Evolutionary conservation across 2,888 invertebrate species (phyloP), one percentile per base, ranked within the genome.

Genomic region (Rhagophthalmus giganteus): DNA sequence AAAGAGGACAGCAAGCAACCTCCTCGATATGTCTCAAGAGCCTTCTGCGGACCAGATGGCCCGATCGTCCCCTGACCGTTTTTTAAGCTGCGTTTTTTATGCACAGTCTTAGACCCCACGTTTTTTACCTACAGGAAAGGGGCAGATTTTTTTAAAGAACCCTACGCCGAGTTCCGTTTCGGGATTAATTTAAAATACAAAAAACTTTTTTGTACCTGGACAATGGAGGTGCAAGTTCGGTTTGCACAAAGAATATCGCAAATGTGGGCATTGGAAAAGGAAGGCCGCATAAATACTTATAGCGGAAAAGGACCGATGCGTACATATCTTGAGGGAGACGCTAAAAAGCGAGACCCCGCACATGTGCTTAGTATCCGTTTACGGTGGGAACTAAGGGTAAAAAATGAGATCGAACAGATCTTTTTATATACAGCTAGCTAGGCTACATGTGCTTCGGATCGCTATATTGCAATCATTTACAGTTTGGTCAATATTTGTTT

Each of bases 71-170:
- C 73, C 73, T 73, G 74, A 71, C 74, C 73, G 73, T 73, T 74
- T 74, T 74, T 74, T 74, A 74, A 74, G 72, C 74, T 62, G 63
- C 54, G 58, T 72, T 73, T 74, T 74, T 74, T 73, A 74, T 73
- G 71, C 71, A 66, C 66, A 32, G 50, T 42, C 54, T 51, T 44
- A 49, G 44, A 39, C 44, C 46, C 66, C 63, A 61, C 60, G 48
- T 54, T 63, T 65, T 71, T 69, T 70, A 53, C 55, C 55, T 59
- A 70, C 71, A 71, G 73, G 73, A 74, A 74, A 74, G 73, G 74
- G 75, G 75, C 73, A 74, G 74, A 73, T 74, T 74, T 74, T n/a
- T 74, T 73, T 74, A 68, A 72, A 72, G 72, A 73, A 74, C 74
- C 72, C 73, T 72, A 73, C 69, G 66, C 72, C 60, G 66, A 72